Conservation (phyloP, 2,797 vertebrate genomes). For the Urosaurus nigricauda region DNA sequence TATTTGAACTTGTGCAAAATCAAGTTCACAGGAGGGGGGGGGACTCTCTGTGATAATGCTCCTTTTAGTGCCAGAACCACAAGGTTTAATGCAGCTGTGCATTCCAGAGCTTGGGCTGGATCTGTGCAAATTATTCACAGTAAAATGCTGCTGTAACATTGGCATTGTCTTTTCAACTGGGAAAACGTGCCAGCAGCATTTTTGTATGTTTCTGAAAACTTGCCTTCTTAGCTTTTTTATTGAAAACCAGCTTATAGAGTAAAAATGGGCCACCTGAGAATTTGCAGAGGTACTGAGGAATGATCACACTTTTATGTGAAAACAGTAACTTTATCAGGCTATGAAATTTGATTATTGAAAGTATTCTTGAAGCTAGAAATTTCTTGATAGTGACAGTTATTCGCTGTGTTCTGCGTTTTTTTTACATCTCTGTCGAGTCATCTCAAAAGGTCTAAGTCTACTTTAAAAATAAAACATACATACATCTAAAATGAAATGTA, state of each 20-base stretch:
- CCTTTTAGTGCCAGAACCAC: neutral
- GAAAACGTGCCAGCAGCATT: neutral
- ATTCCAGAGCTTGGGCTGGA: constrained; percentile 22
- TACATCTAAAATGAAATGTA: neutral
- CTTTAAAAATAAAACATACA: neutral
- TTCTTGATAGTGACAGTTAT: neutral
- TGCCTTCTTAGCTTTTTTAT: neutral
- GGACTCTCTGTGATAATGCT: neutral
- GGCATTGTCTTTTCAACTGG: constrained; percentile 12
- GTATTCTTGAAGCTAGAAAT: neutral
- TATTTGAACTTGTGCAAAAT: constrained; percentile 19
- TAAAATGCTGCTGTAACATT: constrained; percentile 24
- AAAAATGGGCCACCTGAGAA: neutral
- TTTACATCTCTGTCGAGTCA: neutral
- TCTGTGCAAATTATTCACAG: constrained; percentile 13
- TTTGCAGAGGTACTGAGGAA: constrained; percentile 40
- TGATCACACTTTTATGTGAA: neutral
- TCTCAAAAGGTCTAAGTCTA: neutral
- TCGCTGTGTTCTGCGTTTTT: neutral
- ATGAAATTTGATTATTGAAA: constrained; percentile 28
- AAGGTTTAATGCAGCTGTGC: constrained; percentile 26
- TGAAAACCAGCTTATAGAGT: constrained; percentile 37
- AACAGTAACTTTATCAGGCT: neutral
- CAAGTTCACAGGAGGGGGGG: neutral
- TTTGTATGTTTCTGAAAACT: constrained; percentile 24